These are phyloP conservation scores for Zalophus californianus DNA, from an alignment of 2,797 vertebrate genomes.

Conservation along the genomic window DNA sequence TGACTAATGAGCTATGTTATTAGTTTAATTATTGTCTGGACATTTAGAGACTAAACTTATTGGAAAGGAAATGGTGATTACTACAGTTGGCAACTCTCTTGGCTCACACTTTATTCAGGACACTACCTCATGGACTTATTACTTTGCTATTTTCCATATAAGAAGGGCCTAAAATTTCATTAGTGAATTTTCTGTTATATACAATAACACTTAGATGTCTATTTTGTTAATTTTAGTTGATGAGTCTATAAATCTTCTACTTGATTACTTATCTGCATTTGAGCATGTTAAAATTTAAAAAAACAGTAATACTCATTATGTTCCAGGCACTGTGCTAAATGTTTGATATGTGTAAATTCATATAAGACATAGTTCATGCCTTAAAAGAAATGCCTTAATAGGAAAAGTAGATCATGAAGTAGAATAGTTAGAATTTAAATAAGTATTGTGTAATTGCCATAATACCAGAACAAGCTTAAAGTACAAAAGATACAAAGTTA, in stretches of 20 bases:
- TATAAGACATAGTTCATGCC: neutral
- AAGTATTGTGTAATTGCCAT: neutral
- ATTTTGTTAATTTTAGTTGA: neutral
- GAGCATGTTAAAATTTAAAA: neutral
- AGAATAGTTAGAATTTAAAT: neutral
- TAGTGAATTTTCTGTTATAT: neutral
- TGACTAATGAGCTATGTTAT: conserved; percentile 23
- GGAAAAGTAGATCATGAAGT: neutral
- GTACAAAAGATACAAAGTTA: neutral
- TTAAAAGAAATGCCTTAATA: neutral
- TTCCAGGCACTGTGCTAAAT: neutral
- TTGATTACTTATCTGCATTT: neutral
- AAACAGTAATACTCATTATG: neutral
- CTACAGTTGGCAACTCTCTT: neutral
- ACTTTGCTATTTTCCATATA: neutral
- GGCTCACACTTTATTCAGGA: neutral
- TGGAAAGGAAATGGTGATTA: conserved; percentile 53
- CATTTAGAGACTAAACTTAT: conserved; percentile 2
- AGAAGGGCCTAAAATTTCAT: neutral
- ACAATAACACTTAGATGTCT: neutral
- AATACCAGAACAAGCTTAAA: neutral
- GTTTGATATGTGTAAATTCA: neutral
- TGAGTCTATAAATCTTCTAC: neutral
- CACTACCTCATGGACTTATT: neutral
- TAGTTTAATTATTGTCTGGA: conserved; percentile 56